These are phyloP conservation scores for Zaprionus kolodkinae DNA, from an alignment of 1,140 invertebrate genomes.

Conservation along the genomic window DNA sequence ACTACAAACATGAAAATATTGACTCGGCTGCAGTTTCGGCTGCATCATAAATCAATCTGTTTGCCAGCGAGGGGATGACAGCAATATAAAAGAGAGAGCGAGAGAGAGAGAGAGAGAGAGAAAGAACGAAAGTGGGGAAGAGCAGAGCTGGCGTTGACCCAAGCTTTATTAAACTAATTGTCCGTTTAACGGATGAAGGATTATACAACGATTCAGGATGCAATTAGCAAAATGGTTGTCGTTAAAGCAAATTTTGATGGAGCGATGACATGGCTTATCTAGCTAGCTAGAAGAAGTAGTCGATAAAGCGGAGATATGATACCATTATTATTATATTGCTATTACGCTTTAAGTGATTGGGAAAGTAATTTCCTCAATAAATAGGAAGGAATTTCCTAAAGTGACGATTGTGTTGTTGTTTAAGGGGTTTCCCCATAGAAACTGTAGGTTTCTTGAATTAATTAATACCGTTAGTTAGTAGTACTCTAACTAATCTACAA, in stretches of 20 bases:
- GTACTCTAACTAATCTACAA: too few species aligned
- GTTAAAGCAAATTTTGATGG: conserved; percentile 12
- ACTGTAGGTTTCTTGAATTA: too few species aligned
- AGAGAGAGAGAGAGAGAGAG: not conserved
- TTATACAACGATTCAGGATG: conserved; percentile 29
- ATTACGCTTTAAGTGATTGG: too few species aligned
- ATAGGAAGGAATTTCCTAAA: too few species aligned
- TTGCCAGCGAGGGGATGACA: not conserved
- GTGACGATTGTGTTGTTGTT: too few species aligned
- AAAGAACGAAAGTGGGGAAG: too few species aligned
- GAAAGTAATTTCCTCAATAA: too few species aligned
- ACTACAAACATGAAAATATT: conserved; percentile 1
- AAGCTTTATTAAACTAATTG: conserved; percentile 45
- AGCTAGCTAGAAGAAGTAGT: too few species aligned
- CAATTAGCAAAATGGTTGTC: conserved; percentile 21
- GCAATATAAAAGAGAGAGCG: not conserved
- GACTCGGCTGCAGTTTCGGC: conserved; percentile 5
- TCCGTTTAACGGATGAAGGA: conserved; percentile 18
- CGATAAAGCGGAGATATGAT: too few species aligned
- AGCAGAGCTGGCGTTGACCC: not conserved
- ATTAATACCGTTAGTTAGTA: too few species aligned
- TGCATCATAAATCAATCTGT: conserved; percentile 5
- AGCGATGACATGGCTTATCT: not conserved
- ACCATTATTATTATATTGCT: too few species aligned
- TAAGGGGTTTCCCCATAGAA: too few species aligned